These are phyloP conservation scores for Stegodyphus dumicola DNA, from an alignment of 1,140 invertebrate genomes.

Conservation along the genomic window DNA sequence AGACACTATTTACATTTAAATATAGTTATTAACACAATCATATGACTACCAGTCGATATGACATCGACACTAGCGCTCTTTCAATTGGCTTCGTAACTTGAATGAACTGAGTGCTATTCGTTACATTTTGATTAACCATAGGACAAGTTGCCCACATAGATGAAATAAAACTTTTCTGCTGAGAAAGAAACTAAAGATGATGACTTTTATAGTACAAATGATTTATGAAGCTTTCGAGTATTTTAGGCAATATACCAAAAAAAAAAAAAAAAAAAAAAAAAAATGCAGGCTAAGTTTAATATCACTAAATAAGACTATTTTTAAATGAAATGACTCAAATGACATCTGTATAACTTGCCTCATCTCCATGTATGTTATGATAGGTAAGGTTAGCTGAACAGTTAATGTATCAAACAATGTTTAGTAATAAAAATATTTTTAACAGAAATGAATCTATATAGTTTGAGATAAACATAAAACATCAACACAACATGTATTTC, in stretches of 20 bases:
- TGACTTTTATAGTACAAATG: neutral
- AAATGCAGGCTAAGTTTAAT: neutral
- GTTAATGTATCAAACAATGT: no score
- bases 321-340: no score
- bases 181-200: neutral
- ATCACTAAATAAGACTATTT: neutral
- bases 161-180: neutral
- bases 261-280: no score
- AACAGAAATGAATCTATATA: no score
- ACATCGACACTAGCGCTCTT: constrained; percentile 29
- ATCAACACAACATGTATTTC: no score
- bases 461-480: no score
- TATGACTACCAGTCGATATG: constrained; percentile 36
- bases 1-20: constrained; percentile 38
- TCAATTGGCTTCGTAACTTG: constrained; percentile 27
- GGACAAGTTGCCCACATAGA: neutral
- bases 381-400: no score
- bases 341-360: no score
- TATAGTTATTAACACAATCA: constrained; percentile 40
- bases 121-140: neutral
- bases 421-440: no score
- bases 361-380: no score
- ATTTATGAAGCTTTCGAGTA: neutral
- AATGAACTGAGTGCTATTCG: neutral
- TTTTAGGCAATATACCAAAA: neutral